Evolutionary conservation across 1,140 invertebrate genomes (phyloP), one percentile per base, ranked within the genome.

Genomic region (Tribolium castaneum): DNA sequence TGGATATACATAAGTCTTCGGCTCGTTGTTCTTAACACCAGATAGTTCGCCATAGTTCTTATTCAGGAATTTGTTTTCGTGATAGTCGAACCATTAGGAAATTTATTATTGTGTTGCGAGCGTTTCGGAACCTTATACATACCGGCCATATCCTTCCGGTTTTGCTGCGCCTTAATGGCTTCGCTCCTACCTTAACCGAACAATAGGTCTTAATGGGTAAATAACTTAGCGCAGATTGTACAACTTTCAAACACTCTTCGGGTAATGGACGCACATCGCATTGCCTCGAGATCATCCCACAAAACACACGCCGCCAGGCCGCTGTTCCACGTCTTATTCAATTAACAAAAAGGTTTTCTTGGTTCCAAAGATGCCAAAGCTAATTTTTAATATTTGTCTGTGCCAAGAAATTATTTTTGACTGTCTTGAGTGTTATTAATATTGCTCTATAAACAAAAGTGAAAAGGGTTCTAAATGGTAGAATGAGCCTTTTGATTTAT

Each of bases 201-300:
- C 59, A 66, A 66, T 66, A 66, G 59, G 30, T 66, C 59, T 39
- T 66, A 66, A 66, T 66, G 59, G 59, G 59, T 66, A 66, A 66
- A 66, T 66, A 66, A 66, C 59, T 66, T 66, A 66, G 59, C 30
- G 25, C 3, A 35, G 59, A 35, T 66, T 66, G 25, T 66, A 35
- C 34, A 66, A 66, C 59, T 66, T 66, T 66, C 30, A 13, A 35
- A 66, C 59, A 35, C 59, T 59, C 19, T 35, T 10, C 30, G 30
- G 5, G 25, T 66, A 66, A 66, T 66, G 59, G 59, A 16, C 59
- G 59, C 30, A 66, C 22, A 35, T 66, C n/a, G 35, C 45, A 66
- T 66, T 35, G 25, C 59, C 34, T 35, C 25, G 30, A 25, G 13
- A 66, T 66, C 13, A 66, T 13, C n/a, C 25, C 59, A 59, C 54